Percentiles rank a stretch among this genome's conserved stretches.
Evolutionary conservation across 2,113 vertebrate species (phyloP).

Genomic region (Marmota flaviventris): DNA sequence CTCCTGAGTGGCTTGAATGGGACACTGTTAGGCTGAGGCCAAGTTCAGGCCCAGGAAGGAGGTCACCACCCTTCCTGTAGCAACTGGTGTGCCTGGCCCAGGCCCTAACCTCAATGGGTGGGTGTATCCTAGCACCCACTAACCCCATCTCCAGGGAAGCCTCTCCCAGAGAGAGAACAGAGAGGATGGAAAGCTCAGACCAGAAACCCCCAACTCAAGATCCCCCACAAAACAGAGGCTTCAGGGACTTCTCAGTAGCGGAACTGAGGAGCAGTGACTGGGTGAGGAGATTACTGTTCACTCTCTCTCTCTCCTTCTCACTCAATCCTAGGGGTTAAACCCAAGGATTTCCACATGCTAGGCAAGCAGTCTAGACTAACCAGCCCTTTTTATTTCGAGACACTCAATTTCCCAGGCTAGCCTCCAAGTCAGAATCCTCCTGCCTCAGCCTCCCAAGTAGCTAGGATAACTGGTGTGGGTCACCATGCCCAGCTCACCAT

Average conservation of each 20-base stretch:
- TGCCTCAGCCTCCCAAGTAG: neutral
- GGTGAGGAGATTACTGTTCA: neutral
- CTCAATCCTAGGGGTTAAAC: too few relatives aligned
- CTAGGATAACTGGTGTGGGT: too few relatives aligned
- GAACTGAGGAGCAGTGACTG: neutral
- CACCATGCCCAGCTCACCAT: rapidly evolving
- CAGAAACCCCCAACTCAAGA: neutral
- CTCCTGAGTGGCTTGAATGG: neutral
- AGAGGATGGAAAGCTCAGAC: neutral
- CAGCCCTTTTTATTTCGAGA: too few relatives aligned
- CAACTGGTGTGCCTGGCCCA: neutral
- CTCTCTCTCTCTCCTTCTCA: neutral
- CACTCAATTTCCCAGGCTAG: neutral
- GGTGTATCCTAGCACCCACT: neutral
- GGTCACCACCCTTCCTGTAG: neutral
- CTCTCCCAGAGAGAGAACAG: neutral
- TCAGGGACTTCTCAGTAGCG: neutral
- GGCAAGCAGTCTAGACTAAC: too few relatives aligned
- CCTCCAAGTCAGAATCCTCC: neutral
- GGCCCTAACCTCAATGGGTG: neutral
- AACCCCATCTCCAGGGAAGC: neutral
- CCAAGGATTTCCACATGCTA: too few relatives aligned
- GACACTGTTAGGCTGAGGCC: neutral
- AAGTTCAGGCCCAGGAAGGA: neutral
- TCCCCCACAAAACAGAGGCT: neutral